These are phyloP conservation scores for Eilema sororculum DNA, from an alignment of 2,888 invertebrate species.

Conservation along the genomic window DNA sequence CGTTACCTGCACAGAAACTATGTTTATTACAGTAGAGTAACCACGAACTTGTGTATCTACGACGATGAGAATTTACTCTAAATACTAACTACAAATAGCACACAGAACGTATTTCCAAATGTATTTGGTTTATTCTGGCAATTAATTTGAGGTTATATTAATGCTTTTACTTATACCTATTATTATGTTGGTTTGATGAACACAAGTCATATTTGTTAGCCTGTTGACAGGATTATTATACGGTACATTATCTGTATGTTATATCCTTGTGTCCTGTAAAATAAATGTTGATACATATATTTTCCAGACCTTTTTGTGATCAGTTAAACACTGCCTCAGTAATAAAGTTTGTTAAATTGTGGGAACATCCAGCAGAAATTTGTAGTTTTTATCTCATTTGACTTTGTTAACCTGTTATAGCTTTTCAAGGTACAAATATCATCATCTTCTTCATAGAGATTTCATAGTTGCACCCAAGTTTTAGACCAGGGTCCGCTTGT, in stretches of 20 bases:
- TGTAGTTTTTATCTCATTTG: not conserved
- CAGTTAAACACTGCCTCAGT: not conserved
- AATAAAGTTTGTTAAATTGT: not conserved
- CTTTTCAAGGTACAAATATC: too few species aligned
- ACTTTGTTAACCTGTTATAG: not conserved
- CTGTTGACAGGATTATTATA: not conserved
- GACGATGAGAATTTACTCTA: conserved; percentile 73
- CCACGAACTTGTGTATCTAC: conserved; percentile 70
- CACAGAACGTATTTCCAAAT: conserved; percentile 59
- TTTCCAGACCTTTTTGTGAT: not conserved
- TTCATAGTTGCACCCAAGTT: too few species aligned
- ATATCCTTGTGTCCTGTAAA: not conserved
- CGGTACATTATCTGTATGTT: not conserved
- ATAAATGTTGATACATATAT: not conserved
- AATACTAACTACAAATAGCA: conserved; percentile 67
- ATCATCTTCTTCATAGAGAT: too few species aligned
- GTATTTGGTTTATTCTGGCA: conserved; percentile 55
- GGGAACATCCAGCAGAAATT: not conserved
- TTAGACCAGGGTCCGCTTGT: too few species aligned
- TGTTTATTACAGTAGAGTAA: conserved; percentile 77
- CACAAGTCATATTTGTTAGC: not conserved
- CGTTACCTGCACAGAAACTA: conserved; percentile 79
- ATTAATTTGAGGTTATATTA: conserved; percentile 34
- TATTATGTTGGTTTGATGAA: not conserved
- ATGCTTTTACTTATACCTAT: not conserved